Evolutionary conservation across 2,888 invertebrate species (phyloP).

Genomic region (Papilio gigon): DNA sequence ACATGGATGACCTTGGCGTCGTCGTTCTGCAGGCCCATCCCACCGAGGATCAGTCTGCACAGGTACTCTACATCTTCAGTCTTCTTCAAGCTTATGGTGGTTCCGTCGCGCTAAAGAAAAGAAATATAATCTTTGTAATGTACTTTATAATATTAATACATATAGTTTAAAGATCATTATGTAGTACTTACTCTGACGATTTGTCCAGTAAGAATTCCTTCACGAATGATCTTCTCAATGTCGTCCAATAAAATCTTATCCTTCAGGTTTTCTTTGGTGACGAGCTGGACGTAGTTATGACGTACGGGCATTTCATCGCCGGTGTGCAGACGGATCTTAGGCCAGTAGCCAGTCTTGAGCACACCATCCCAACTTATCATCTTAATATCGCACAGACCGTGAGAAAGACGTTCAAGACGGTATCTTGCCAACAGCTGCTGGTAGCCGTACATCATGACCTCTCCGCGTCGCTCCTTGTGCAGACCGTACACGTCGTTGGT

Average conservation of each 20-base stretch:
- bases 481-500: constrained; percentile 78
- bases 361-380: constrained; percentile 73
- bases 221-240: constrained; percentile 79
- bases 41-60: constrained; percentile 85
- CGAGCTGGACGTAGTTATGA: constrained; percentile 65
- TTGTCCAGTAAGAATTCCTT: constrained; percentile 71
- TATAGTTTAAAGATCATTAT: not conserved
- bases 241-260: constrained; percentile 64
- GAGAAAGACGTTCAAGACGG: constrained; percentile 76
- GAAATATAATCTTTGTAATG: constrained; percentile 23
- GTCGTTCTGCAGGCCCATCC: constrained; percentile 78
- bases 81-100: constrained; percentile 83
- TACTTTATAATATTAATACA: not conserved
- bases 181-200: constrained; percentile 65
- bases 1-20: constrained; percentile 81
- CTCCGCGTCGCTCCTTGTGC: constrained; percentile 80
- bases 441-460: constrained; percentile 83
- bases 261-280: constrained; percentile 61
- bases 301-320: constrained; percentile 83
- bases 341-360: constrained; percentile 81
- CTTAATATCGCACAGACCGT: constrained; percentile 76
- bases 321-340: constrained; percentile 81
- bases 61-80: constrained; percentile 85
- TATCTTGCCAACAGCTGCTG: constrained; percentile 85
- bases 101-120: constrained; percentile 78